Base-by-base conservation (phyloP, 1,140 invertebrate genomes). In the Pomacea maculata region DNA sequence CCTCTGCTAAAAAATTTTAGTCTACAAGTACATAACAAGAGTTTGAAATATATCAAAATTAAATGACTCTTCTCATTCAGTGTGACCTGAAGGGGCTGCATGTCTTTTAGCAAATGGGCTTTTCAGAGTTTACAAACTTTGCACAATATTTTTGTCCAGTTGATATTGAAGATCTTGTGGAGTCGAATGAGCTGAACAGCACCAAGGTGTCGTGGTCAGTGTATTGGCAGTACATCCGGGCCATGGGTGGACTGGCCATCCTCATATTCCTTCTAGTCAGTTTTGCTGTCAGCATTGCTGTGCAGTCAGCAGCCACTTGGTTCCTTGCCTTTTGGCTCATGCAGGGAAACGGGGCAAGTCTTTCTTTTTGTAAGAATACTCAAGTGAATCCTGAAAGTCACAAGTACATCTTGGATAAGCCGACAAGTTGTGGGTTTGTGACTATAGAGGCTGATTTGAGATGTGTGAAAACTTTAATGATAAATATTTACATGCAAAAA, bases 311-410 rank as follows among this genome's bases (percentile, higher is more conserved):
- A 80, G 94, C 94, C 82, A 94, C 93, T 77, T 95, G 94, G 92
- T 95, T 94, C 94, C 90, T 95, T 8, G 93, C 94, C 9, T 88
- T 92, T 80, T 95, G 95, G 95, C 92, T 95, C 29, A 89, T 89
- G 34, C 90, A 92, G 84, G 93, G 92, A 34, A 89, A 90, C 84
- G 90, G 91, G 83, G 91, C 92, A 80, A 83, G 82, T 67, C 15
- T 11, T 61, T 17, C 11, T 61, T 61, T 61, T 61, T 61, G 3
- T 45, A 6, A 61, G 15, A 61, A 61, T 14, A 61, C 15, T 61
- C 57, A 61, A 61, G 9, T 61, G 15, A 61, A 61, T 9, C 34
- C 34, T 61, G 57, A 61, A 25, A 61, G 4, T 14, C 11, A 61
- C 15, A 61, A 61, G 15, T 11, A 61, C 4, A 61, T 45, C 34